These are phyloP conservation scores for Heliconius hermathena DNA, from an alignment of 1,140 invertebrate species.

Conservation along the genomic window DNA sequence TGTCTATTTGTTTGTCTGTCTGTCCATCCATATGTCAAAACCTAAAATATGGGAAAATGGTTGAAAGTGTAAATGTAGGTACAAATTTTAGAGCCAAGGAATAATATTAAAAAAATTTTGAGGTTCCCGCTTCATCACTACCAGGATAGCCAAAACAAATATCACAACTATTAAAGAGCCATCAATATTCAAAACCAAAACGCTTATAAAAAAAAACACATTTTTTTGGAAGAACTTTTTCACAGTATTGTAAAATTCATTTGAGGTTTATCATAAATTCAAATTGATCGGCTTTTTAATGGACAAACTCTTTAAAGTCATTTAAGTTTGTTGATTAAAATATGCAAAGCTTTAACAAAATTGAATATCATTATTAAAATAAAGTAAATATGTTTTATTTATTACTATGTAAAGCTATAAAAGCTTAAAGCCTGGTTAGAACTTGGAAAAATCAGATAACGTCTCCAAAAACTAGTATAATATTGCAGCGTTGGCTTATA, in stretches of 20 bases:
- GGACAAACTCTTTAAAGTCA: conserved; percentile 39
- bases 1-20: too few relatives aligned
- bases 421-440: background rate
- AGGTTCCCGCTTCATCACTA: too few relatives aligned
- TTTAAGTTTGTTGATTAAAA: conserved; percentile 39
- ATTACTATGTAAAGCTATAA: background rate
- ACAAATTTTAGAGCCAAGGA: too few relatives aligned
- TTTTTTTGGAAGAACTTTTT: background rate
- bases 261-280: conserved; percentile 31
- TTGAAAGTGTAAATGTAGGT: too few relatives aligned
- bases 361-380: conserved; percentile 35
- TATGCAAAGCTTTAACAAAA: conserved; percentile 38
- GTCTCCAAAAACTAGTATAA: background rate
- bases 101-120: too few relatives aligned
- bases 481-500: too few relatives aligned
- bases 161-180: background rate
- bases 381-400: conserved; percentile 14
- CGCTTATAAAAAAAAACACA: background rate
- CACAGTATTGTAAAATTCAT: conserved; percentile 2
- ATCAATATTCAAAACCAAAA: background rate
- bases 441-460: background rate
- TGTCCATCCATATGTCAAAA: too few relatives aligned
- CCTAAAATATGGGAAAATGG: too few relatives aligned
- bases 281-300: conserved; percentile 34
- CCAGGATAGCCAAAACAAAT: too few relatives aligned